A percentile compares a stretch with the other conserved stretches of the same genome.
These are phyloP conservation scores for Iphiclides podalirius DNA, from an alignment of 2,888 invertebrate species.

Conservation along the genomic window DNA sequence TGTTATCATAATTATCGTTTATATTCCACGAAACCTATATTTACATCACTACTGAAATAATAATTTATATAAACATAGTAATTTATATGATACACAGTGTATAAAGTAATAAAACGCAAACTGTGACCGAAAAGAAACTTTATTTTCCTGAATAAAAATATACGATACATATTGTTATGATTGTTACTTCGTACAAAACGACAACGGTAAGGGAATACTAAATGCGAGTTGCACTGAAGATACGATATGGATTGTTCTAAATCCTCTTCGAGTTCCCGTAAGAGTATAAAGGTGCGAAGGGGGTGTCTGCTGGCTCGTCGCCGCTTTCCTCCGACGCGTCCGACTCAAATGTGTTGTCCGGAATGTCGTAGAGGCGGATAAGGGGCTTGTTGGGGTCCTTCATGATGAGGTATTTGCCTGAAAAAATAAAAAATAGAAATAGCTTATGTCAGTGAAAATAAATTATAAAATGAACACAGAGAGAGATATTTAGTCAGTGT, in stretches of 20 bases:
- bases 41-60: too few relatives aligned
- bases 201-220: not conserved
- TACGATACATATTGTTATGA: conserved; percentile 53
- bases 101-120: conserved; percentile 38
- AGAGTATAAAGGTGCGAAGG: conserved; percentile 73
- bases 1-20: not conserved
- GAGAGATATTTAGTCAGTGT: too few relatives aligned
- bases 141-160: conserved; percentile 64
- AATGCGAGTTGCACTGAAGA: not conserved
- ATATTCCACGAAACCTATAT: too few relatives aligned
- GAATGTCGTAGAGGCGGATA: conserved; percentile 98
- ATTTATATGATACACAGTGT: too few relatives aligned
- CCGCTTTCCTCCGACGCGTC: conserved; percentile 96
- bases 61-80: too few relatives aligned
- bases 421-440: conserved; percentile 7
- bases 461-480: too few relatives aligned
- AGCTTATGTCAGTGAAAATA: too few relatives aligned
- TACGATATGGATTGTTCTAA: conserved; percentile 38
- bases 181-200: conserved; percentile 17
- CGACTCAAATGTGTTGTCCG: conserved; percentile 98
- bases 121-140: conserved; percentile 60
- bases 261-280: conserved; percentile 74
- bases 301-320: conserved; percentile 80
- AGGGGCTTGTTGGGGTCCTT: conserved; percentile 99
- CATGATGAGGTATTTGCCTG: conserved; percentile 95